phyloP scores from a whole-genome alignment of 1,140 invertebrate species.

The Drosophila insularis region DNA sequence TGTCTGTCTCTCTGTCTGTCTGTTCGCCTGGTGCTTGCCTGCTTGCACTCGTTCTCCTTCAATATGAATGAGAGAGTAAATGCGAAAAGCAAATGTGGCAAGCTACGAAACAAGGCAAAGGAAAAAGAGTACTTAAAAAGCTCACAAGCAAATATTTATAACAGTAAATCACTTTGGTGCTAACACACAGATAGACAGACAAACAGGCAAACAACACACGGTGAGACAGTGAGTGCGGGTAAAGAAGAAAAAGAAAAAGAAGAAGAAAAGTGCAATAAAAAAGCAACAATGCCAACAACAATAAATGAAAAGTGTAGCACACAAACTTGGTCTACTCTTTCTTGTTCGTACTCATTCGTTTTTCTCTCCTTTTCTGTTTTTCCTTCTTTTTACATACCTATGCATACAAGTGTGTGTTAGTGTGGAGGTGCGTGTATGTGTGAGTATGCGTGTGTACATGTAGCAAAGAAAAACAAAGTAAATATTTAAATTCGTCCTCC shows the following conservation, averaged over 20 bases:
- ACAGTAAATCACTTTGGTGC: conserved; percentile 80
- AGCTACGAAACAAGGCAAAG: conserved; percentile 35
- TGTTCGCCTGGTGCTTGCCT: background rate
- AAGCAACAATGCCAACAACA: conserved; percentile 52
- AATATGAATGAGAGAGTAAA: conserved; percentile 57
- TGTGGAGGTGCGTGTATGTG: conserved; percentile 9
- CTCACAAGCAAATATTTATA: conserved; percentile 80
- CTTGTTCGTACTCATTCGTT: background rate
- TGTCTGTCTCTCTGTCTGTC: background rate
- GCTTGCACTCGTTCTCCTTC: background rate
- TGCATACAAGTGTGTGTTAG: background rate
- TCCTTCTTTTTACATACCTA: background rate
- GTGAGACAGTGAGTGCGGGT: conserved; percentile 4
- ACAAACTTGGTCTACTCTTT: conserved; percentile 11
- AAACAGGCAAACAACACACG: conserved; percentile 1
- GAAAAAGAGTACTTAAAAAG: conserved; percentile 77
- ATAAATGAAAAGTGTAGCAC: conserved; percentile 30
- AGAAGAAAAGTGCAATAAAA: conserved; percentile 63
- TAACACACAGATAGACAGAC: conserved; percentile 39
- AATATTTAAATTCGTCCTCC: conserved; percentile 69
- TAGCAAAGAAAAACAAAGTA: conserved; percentile 43
- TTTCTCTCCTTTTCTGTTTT: background rate
- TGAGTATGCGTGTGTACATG: background rate
- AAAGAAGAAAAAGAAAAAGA: conserved; percentile 8
- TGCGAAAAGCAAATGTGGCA: conserved; percentile 66